These are phyloP conservation scores for Standfussiana lucernea DNA, from an alignment of 2,888 invertebrate genomes.

Conservation along the genomic window DNA sequence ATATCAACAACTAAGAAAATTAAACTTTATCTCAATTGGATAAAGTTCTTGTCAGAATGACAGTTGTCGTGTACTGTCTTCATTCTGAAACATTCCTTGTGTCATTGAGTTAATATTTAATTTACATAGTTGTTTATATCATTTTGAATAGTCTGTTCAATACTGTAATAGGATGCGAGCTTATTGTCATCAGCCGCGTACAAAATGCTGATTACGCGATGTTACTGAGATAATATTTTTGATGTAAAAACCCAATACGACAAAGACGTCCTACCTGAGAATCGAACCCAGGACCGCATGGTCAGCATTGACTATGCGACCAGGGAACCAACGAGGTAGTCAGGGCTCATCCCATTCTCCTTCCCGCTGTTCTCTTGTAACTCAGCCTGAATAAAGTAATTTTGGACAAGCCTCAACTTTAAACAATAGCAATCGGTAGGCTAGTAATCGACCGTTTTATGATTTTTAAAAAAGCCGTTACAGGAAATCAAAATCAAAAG, in stretches of 20 bases:
- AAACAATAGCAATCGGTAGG: background rate
- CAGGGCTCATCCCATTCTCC: background rate
- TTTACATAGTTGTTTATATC: too few species aligned
- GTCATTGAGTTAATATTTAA: too few species aligned
- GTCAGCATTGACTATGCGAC: background rate
- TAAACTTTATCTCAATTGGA: too few species aligned
- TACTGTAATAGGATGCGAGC: background rate
- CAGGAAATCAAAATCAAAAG: too few species aligned
- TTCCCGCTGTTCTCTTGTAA: background rate
- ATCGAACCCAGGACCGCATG: background rate
- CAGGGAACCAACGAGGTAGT: background rate
- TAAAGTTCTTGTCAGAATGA: too few species aligned
- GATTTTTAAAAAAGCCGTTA: conserved; percentile 4
- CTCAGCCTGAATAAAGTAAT: background rate
- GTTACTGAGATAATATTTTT: background rate
- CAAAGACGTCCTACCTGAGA: background rate
- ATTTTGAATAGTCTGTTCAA: too few species aligned
- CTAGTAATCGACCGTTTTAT: background rate
- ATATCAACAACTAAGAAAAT: too few species aligned
- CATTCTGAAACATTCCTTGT: too few species aligned
- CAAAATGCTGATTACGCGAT: background rate
- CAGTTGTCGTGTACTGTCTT: too few species aligned
- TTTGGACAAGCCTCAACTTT: background rate
- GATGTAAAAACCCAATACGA: background rate
- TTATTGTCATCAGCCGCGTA: background rate